Conservation (phyloP, 2,797 vertebrate genomes). For the Ctenochaetus hawaiiensis region DNA sequence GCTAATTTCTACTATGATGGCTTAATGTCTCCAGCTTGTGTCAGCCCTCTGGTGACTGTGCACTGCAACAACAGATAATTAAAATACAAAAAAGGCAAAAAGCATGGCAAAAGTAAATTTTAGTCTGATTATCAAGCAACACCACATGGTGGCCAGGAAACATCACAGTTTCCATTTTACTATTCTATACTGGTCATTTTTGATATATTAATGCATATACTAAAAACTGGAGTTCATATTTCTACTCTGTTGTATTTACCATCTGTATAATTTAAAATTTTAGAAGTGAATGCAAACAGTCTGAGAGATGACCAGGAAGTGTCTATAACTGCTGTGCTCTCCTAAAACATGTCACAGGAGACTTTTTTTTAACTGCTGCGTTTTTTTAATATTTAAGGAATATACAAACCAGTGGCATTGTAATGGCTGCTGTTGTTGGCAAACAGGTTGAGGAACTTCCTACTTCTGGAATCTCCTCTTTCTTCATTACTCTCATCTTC, state of each 20-base stretch:
- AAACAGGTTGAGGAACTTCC: constrained; percentile 97
- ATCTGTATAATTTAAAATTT: too few relatives aligned
- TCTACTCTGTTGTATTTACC: too few relatives aligned
- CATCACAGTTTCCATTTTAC: neutral
- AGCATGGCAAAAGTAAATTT: neutral
- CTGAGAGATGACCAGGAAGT: neutral
- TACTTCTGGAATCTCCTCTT: constrained; percentile 85
- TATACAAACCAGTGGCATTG: constrained; percentile 90
- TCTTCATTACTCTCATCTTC: constrained; percentile 64
- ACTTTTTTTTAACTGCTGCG: neutral
- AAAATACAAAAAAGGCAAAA: too few relatives aligned
- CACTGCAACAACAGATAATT: too few relatives aligned
- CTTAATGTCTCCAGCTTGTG: too few relatives aligned
- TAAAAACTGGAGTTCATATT: neutral
- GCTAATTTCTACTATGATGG: neutral
- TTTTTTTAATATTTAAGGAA: neutral
- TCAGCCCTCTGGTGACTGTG: neutral
- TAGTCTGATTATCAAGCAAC: neutral
- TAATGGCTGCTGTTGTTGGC: constrained; percentile 87
- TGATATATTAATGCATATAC: neutral
- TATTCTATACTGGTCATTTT: neutral
- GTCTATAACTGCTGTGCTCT: neutral
- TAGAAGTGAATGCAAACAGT: neutral
- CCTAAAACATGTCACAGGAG: neutral
- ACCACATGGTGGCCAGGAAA: neutral